These are phyloP conservation scores for Gandaritis pyraliata DNA, from an alignment of 2,888 invertebrate genomes.

Conservation along the genomic window DNA sequence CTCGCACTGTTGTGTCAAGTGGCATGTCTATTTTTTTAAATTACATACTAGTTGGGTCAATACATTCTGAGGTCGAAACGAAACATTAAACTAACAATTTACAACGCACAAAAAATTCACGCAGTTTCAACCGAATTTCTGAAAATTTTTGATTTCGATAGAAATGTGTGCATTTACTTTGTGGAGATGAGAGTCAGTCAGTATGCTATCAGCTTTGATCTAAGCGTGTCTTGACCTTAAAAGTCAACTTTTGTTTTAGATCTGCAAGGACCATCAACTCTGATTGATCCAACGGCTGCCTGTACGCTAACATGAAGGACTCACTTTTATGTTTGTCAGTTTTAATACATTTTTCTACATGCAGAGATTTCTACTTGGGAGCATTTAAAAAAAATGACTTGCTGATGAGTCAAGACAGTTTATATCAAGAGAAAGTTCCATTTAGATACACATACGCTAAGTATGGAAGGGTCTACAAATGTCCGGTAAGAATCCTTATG, in stretches of 20 bases:
- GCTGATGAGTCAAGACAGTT: slow-evolving; percentile 63
- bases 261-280: neutral
- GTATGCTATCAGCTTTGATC: too few species aligned
- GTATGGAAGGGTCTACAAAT: slow-evolving; percentile 67
- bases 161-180: too few species aligned
- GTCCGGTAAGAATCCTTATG: slow-evolving; percentile 59
- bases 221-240: too few species aligned
- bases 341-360: slow-evolving; percentile 39
- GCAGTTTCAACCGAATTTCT: too few species aligned
- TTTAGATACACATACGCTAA: slow-evolving; percentile 52
- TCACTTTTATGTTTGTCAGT: slow-evolving; percentile 29
- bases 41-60: too few species aligned
- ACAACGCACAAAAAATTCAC: too few species aligned
- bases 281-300: neutral
- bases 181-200: too few species aligned
- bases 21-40: too few species aligned
- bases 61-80: too few species aligned
- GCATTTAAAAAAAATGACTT: slow-evolving; percentile 69
- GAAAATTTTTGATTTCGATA: too few species aligned
- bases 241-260: slow-evolving; percentile 14
- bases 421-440: slow-evolving; percentile 57
- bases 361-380: slow-evolving; percentile 67
- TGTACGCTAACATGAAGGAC: slow-evolving; percentile 4
- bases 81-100: too few species aligned
- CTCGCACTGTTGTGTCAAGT: too few species aligned